Evolutionary conservation across 2,113 vertebrate species (phyloP).

Genomic region (Picathartes gymnocephalus): DNA sequence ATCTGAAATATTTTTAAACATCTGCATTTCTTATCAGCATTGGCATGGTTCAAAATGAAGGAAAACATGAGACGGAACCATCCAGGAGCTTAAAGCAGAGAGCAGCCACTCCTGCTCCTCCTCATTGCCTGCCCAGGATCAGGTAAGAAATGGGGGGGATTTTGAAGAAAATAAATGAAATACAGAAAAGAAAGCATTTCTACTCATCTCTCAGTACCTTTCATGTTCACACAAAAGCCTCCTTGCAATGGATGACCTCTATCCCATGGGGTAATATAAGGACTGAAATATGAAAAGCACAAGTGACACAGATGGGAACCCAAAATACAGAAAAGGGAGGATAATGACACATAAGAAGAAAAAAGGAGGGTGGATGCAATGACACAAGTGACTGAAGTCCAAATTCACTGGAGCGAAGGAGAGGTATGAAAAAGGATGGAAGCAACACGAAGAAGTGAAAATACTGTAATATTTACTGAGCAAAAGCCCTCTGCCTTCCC

Average conservation of each 20-base stretch:
- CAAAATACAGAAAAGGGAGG: not conserved
- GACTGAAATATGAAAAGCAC: not conserved
- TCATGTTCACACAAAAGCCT: not conserved
- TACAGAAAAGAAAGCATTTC: not conserved
- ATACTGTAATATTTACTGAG: not conserved
- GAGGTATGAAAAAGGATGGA: not conserved
- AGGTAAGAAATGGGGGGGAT: not conserved
- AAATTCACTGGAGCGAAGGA: not conserved
- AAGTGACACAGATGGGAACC: not conserved
- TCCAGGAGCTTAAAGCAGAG: not conserved
- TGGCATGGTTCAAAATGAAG: fast-evolving
- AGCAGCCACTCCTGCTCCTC: not conserved
- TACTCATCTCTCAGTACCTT: not conserved
- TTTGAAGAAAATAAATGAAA: not conserved
- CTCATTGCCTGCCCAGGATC: not conserved
- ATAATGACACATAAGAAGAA: not conserved
- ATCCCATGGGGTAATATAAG: not conserved
- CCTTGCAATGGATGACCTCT: not conserved
- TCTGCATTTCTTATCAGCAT: conserved; percentile 12
- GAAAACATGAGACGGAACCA: not conserved
- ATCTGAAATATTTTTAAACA: conserved; percentile 39
- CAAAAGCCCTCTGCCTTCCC: not conserved
- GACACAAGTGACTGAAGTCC: not conserved
- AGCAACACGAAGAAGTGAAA: not conserved
- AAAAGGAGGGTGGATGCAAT: not conserved